Evolutionary conservation across 2,113 vertebrate genomes (phyloP).

Genomic region (Rhinoderma darwinii): DNA sequence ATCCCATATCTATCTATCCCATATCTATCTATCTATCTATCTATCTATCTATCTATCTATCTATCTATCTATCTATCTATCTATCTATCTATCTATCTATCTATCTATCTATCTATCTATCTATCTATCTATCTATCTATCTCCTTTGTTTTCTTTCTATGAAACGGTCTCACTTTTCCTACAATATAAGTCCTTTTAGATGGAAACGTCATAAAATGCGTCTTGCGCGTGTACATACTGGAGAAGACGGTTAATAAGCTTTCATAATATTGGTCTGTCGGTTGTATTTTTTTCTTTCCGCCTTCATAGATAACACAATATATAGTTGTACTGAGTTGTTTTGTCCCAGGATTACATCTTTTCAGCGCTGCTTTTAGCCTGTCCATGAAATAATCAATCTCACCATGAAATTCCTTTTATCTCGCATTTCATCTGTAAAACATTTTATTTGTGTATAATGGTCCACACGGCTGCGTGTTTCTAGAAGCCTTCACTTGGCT

Average conservation of each 20-base stretch:
- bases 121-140: not conserved
- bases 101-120: not conserved
- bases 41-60: not conserved
- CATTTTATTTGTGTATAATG: slow-evolving; percentile 41
- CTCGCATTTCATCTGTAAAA: slow-evolving; percentile 62
- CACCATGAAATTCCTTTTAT: slow-evolving; percentile 63
- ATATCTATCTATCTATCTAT: not conserved
- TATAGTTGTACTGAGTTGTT: slow-evolving; percentile 49
- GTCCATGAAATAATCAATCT: slow-evolving; percentile 62
- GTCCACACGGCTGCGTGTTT: slow-evolving; percentile 18
- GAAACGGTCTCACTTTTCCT: not conserved
- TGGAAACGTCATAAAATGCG: not conserved
- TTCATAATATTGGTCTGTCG: not conserved
- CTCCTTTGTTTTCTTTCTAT: not conserved
- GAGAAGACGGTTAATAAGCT: not conserved
- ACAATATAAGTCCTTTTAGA: not conserved
- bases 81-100: not conserved
- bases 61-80: not conserved
- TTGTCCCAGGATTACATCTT: slow-evolving; percentile 45
- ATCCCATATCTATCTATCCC: not conserved
- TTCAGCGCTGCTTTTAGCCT: slow-evolving; percentile 55
- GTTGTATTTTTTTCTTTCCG: not conserved
- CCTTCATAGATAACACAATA: slow-evolving; percentile 1
- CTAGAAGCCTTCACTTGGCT: slow-evolving; percentile 59
- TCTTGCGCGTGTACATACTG: not conserved